Conservation (phyloP, 2,888 invertebrate species). For the Catocala fraxini region DNA sequence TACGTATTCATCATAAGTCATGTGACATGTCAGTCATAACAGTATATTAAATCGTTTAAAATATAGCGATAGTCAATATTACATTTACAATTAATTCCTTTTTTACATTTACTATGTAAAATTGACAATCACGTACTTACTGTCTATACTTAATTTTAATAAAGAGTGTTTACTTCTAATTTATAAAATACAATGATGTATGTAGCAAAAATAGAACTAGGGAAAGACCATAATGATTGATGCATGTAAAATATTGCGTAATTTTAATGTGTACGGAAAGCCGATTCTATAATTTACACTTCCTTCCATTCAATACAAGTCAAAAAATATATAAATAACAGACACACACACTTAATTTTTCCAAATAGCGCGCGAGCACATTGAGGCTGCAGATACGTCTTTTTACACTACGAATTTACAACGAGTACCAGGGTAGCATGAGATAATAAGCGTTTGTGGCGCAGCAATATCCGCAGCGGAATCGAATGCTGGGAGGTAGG, state of each 20-base stretch:
- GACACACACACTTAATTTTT: not conserved
- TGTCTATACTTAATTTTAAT: too few species aligned
- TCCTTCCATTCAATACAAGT: not conserved
- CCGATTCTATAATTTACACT: too few species aligned
- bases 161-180: too few species aligned
- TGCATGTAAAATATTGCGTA: not conserved
- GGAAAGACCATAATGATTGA: not conserved
- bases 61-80: too few species aligned
- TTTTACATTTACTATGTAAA: too few species aligned
- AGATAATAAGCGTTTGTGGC: slow-evolving; percentile 29
- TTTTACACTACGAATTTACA: slow-evolving; percentile 55
- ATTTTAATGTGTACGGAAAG: not conserved
- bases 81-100: too few species aligned
- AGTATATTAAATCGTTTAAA: too few species aligned
- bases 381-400: slow-evolving; percentile 41
- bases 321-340: not conserved
- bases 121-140: too few species aligned
- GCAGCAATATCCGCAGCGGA: slow-evolving; percentile 25
- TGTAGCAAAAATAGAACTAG: too few species aligned
- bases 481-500: slow-evolving; percentile 19
- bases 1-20: too few species aligned
- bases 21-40: too few species aligned
- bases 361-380: not conserved
- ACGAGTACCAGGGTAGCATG: slow-evolving; percentile 56
- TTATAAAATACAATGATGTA: too few species aligned